A percentile compares a stretch with the other conserved stretches of the same genome.
These are phyloP conservation scores for Leptinotarsa rubiginosa DNA, from an alignment of 2,888 invertebrate species.

Conservation along the genomic window DNA sequence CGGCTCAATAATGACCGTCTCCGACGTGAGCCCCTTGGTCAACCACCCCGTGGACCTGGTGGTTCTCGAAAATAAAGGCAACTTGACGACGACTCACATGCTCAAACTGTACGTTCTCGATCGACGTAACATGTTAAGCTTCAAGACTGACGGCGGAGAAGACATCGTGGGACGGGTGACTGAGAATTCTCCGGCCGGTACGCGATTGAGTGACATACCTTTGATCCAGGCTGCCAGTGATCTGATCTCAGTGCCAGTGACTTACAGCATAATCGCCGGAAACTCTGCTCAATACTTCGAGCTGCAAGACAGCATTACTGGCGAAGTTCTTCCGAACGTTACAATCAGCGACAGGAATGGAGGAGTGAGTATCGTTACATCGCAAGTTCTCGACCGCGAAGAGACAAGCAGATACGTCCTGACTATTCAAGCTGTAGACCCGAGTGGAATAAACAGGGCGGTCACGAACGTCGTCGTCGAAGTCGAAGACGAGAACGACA, in stretches of 20 bases:
- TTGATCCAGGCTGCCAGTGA: slow-evolving; percentile 79
- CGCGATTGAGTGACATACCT: slow-evolving; percentile 78
- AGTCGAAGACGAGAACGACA: slow-evolving; percentile 91
- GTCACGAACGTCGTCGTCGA: slow-evolving; percentile 81
- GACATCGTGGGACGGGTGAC: slow-evolving; percentile 77
- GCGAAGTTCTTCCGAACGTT: slow-evolving; percentile 66
- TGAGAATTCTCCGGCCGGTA: slow-evolving; percentile 82
- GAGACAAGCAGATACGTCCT: slow-evolving; percentile 77
- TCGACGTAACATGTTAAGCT: slow-evolving; percentile 83
- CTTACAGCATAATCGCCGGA: slow-evolving; percentile 84
- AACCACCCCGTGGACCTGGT: slow-evolving; percentile 85
- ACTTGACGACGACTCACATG: slow-evolving; percentile 83
- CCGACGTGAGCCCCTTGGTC: slow-evolving; percentile 84
- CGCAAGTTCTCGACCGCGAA: slow-evolving; percentile 84
- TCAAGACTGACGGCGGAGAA: slow-evolving; percentile 73
- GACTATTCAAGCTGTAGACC: slow-evolving; percentile 83
- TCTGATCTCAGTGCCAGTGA: slow-evolving; percentile 75
- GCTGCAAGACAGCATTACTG: slow-evolving; percentile 72
- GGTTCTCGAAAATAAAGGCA: slow-evolving; percentile 84
- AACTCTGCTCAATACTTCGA: slow-evolving; percentile 82
- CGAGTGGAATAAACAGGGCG: slow-evolving; percentile 83
- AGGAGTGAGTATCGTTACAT: slow-evolving; percentile 82
- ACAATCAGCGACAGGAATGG: slow-evolving; percentile 68
- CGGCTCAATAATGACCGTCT: slow-evolving; percentile 91
- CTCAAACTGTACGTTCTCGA: slow-evolving; percentile 87